Percentiles rank a stretch among this genome's conserved stretches.
Evolutionary conservation across 2,113 vertebrate genomes (phyloP).

Genomic region (Dipodomys stephensi): DNA sequence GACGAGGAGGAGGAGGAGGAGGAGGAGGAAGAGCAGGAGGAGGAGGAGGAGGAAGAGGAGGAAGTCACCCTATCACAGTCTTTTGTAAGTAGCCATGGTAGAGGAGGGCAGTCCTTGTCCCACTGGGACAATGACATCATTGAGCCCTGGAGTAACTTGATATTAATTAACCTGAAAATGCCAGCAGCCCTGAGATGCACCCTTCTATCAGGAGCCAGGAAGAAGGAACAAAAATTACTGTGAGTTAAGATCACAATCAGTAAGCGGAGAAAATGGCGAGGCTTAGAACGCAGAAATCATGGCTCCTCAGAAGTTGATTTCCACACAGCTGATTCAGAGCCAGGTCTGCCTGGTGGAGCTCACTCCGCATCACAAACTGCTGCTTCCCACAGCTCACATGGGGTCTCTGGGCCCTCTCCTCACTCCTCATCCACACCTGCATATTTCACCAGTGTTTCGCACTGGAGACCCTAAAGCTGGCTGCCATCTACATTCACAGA

Average conservation of each 20-base stretch:
- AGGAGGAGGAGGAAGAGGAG: too few species aligned
- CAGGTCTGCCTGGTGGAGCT: accelerated
- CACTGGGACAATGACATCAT: background rate
- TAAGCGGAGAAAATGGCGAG: accelerated
- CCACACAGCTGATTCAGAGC: too few species aligned
- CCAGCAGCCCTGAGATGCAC: too few species aligned
- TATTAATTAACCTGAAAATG: background rate
- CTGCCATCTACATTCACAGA: background rate
- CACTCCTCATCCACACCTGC: background rate
- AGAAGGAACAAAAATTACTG: background rate
- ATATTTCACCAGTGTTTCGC: background rate
- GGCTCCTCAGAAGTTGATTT: too few species aligned
- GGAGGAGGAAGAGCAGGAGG: too few species aligned
- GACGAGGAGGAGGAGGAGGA: too few species aligned
- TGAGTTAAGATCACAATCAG: background rate
- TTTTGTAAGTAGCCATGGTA: background rate
- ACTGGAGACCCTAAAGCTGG: background rate
- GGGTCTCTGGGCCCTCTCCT: background rate
- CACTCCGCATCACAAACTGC: accelerated
- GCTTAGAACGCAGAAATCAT: background rate
- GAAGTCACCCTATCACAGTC: background rate
- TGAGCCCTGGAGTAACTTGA: background rate
- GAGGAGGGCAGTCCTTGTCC: accelerated
- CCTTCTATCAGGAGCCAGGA: background rate
- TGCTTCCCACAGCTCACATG: accelerated